Evolutionary conservation across 37 sponge, comb jelly and placozoan species (phyloP).

Genomic region (Halichondria panicea): DNA sequence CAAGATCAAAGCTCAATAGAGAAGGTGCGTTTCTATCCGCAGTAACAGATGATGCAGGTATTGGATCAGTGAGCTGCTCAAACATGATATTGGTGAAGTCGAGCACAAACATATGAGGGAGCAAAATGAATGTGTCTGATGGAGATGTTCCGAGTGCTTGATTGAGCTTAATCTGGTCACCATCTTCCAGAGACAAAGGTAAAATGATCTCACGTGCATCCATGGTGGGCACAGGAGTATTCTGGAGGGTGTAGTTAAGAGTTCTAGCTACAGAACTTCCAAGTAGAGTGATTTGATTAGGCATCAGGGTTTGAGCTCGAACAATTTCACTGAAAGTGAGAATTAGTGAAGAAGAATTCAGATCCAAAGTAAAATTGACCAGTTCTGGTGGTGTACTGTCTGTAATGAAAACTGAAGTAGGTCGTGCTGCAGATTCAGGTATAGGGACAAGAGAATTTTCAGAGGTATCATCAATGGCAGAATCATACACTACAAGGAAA

Average conservation of each 20-base stretch:
- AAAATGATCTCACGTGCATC: slow-evolving; percentile 25
- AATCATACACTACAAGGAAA: slow-evolving; percentile 36
- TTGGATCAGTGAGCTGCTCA: slow-evolving; percentile 12
- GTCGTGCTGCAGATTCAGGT: slow-evolving; percentile 4
- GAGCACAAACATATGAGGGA: slow-evolving; percentile 28
- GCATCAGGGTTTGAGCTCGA: slow-evolving; percentile 37
- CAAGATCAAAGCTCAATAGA: slow-evolving; percentile 49
- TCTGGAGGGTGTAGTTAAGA: slow-evolving; percentile 40
- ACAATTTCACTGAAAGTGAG: slow-evolving; percentile 86
- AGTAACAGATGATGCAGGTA: slow-evolving; percentile 46
- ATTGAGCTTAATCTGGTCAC: slow-evolving; percentile 64
- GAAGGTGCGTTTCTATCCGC: slow-evolving; percentile 60
- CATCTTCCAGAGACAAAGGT: slow-evolving; percentile 63
- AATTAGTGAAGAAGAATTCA: slow-evolving; percentile 54
- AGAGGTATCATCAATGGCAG: slow-evolving; percentile 62
- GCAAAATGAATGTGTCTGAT: slow-evolving; percentile 56
- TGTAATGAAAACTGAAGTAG: slow-evolving; percentile 35
- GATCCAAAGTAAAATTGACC: slow-evolving; percentile 52
- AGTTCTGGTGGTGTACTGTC: slow-evolving; percentile 73
- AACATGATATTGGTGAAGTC: slow-evolving; percentile 65
- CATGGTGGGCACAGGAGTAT: slow-evolving; percentile 14
- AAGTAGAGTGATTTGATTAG: slow-evolving; percentile 17
- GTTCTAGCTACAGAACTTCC: slow-evolving; percentile 13
- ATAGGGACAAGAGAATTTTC: slow-evolving; percentile 47
- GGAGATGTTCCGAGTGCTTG: slow-evolving; percentile 54